Percentiles rank a stretch among this genome's conserved stretches.
Conservation (phyloP, 1,140 invertebrate species). For the Drosophila eugracilis region DNA sequence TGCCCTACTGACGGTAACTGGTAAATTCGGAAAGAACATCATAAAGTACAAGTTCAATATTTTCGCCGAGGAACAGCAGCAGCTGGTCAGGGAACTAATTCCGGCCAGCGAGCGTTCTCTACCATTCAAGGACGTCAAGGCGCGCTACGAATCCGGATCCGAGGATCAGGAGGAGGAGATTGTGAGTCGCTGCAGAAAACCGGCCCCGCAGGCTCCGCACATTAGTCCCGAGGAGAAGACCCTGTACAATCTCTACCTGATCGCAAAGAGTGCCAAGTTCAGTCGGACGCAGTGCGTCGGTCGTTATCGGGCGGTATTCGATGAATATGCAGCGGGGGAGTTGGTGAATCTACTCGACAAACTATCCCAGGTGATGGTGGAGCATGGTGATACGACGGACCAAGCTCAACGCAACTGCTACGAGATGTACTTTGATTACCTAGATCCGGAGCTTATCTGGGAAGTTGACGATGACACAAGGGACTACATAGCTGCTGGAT, state of each 20-base stretch:
- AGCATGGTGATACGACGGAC: slow-evolving; percentile 72
- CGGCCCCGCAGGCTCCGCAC: slow-evolving; percentile 24
- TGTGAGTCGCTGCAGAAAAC: slow-evolving; percentile 50
- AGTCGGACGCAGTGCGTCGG: slow-evolving; percentile 79
- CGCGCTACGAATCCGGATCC: slow-evolving; percentile 60
- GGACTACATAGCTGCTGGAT: slow-evolving; percentile 76
- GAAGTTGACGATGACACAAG: slow-evolving; percentile 78
- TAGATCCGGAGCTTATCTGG: slow-evolving; percentile 82
- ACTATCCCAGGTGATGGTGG: slow-evolving; percentile 69
- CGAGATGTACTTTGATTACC: slow-evolving; percentile 84
- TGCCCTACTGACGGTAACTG: slow-evolving; percentile 77
- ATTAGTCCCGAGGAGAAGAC: slow-evolving; percentile 83
- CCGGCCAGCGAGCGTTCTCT: slow-evolving; percentile 72
- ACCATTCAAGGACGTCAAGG: slow-evolving; percentile 80
- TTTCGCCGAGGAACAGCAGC: slow-evolving; percentile 81
- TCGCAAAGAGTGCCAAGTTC: slow-evolving; percentile 78
- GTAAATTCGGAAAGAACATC: slow-evolving; percentile 84
- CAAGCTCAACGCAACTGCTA: slow-evolving; percentile 74
- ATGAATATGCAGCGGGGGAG: slow-evolving; percentile 76
- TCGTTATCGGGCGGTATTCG: slow-evolving; percentile 76
- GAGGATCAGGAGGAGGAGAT: slow-evolving; percentile 72
- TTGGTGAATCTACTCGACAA: slow-evolving; percentile 68
- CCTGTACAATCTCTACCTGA: slow-evolving; percentile 82
- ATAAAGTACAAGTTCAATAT: slow-evolving; percentile 84
- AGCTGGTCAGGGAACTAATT: slow-evolving; percentile 75